Evolutionary conservation across 2,797 vertebrate species (phyloP), one percentile per base, ranked within the genome.

Genomic region (Chromobotia macracanthus): DNA sequence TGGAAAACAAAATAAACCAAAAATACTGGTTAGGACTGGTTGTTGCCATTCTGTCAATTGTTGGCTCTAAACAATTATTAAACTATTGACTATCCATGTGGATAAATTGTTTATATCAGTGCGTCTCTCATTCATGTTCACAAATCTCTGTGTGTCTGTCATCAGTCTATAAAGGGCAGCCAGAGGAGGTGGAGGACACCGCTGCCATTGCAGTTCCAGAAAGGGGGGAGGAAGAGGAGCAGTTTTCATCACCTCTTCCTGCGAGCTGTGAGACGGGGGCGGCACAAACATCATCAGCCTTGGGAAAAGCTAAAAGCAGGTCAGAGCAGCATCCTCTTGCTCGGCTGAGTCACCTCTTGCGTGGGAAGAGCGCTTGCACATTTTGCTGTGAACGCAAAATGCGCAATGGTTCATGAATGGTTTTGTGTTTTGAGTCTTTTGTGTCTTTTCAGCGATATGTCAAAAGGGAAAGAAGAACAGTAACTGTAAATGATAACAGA

Each of bases 251-350:
- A 87, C 92, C 92, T 79, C 80, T 90, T 87, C 91, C 94, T 86
- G 93, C 88, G 91, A 95, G 91, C 93, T 91, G 84, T 91, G 93
- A 70, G 90, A 88, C 84, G 88, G 93, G 56, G 48, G 94, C 93
- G 85, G 92, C 95, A 75, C 87, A 88, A 90, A 93, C 94, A 81
- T 90, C 94, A 89, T 93, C 94, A 31, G 91, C 94, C 66, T 95
- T 92, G 68, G 91, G 94, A 86, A 94, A 95, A 94, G 94, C 95
- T 89, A 95, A 94, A 94, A 95, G 91, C 95, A 97, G 97, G 97
- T 99, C 81, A 91, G 96, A 84, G 82, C 66, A 0, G 38, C 81
- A 69, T 77, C 35, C 80, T 79, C 64, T 83, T 82, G 73, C 74
- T 86, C 3, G 23, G 18, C 61, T 82, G 83, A 86, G 84, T 84